phyloP scores from a whole-genome alignment of 2,113 vertebrate species.

The Trochalopteron elliotii region DNA sequence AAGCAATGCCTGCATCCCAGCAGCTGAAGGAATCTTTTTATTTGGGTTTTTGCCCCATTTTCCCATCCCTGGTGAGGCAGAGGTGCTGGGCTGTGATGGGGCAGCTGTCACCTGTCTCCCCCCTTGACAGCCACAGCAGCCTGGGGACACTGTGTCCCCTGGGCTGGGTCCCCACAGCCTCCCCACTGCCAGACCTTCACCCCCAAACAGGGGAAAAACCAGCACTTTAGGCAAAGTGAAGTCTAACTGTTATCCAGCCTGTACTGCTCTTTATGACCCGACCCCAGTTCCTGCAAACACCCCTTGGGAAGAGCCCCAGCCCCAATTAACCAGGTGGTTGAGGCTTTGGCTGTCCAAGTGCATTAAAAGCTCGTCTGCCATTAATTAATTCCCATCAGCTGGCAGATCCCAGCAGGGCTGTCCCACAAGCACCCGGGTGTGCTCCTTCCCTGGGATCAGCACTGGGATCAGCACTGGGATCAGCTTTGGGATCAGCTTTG shows the following conservation, averaged over 20 bases:
- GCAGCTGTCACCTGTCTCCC: neutral
- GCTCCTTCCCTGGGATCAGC: neutral
- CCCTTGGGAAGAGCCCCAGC: fast-evolving
- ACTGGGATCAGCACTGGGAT: fast-evolving
- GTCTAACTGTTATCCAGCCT: neutral
- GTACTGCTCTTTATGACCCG: fast-evolving
- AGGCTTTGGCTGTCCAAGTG: neutral
- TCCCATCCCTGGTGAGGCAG: neutral
- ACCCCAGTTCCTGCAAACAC: neutral
- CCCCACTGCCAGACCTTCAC: neutral
- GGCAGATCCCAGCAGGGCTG: neutral
- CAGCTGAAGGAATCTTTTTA: neutral
- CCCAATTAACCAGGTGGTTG: neutral
- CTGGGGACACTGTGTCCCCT: fast-evolving
- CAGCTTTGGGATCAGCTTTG: fast-evolving
- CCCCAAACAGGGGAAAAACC: neutral
- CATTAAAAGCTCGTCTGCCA: neutral
- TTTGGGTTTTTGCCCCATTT: neutral
- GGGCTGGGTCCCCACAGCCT: fast-evolving
- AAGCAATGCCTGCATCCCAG: fast-evolving
- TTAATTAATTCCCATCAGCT: neutral
- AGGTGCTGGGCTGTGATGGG: neutral
- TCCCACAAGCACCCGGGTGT: fast-evolving
- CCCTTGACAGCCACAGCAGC: neutral
- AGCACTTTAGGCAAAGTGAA: neutral